These are phyloP conservation scores for Pseudococcus longispinus DNA, from an alignment of 2,888 invertebrate species.

Conservation along the genomic window DNA sequence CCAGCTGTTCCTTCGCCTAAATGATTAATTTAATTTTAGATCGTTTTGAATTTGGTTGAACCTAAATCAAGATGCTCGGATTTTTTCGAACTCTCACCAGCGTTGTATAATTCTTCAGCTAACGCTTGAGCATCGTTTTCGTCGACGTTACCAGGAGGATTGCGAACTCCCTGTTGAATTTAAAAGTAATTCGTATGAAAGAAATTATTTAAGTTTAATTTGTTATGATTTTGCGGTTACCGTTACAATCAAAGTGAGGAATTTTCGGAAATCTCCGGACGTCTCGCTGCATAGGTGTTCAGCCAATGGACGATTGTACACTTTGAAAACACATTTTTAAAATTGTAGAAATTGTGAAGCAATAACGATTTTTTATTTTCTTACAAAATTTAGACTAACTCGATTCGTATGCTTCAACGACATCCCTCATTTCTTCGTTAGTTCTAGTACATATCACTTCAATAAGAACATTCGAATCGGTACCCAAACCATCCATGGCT, in stretches of 20 bases:
- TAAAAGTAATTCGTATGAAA: not conserved
- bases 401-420: constrained; percentile 62
- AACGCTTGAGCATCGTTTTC: constrained; percentile 73
- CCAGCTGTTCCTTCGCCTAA: constrained; percentile 64
- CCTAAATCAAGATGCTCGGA: not conserved
- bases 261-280: constrained; percentile 92
- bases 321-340: constrained; percentile 64
- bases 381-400: constrained; percentile 60
- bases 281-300: constrained; percentile 89
- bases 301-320: constrained; percentile 82
- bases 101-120: constrained; percentile 74
- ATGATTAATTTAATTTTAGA: not conserved
- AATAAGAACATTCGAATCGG: constrained; percentile 64
- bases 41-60: not conserved
- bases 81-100: constrained; percentile 64
- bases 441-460: constrained; percentile 66
- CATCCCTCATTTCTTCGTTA: constrained; percentile 63
- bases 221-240: constrained; percentile 59
- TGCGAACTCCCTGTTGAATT: constrained; percentile 60
- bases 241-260: constrained; percentile 85
- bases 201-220: not conserved
- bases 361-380: not conserved
- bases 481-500: constrained; percentile 66
- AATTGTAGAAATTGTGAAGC: too few species aligned
- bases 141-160: constrained; percentile 65